Evolutionary conservation across 2,797 vertebrate species (phyloP).

Genomic region (Gymnoscopelus braueri): DNA sequence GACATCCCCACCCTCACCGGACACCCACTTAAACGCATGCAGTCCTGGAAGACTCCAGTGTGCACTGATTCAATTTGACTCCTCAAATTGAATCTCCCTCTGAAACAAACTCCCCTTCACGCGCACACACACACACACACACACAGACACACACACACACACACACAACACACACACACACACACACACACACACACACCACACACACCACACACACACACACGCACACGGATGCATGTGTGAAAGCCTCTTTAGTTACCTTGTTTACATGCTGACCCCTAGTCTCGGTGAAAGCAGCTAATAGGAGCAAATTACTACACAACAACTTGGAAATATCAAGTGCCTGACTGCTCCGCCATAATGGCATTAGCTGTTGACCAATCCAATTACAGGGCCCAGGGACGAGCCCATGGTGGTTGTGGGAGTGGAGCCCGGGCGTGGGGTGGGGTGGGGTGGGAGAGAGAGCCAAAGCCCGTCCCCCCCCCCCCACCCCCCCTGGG

Average conservation of each 20-base stretch:
- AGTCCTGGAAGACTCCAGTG: slow-evolving; percentile 62
- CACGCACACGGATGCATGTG: not conserved
- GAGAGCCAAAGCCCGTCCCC: slow-evolving; percentile 17
- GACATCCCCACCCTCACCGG: slow-evolving; percentile 34
- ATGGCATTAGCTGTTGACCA: slow-evolving; percentile 90
- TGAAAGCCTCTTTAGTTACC: slow-evolving; percentile 41
- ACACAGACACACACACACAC: slow-evolving; percentile 9
- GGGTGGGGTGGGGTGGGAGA: slow-evolving; percentile 49
- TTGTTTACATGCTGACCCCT: slow-evolving; percentile 83
- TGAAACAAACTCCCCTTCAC: slow-evolving; percentile 76
- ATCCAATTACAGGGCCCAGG: slow-evolving; percentile 83
- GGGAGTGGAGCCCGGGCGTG: too few relatives aligned
- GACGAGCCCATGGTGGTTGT: slow-evolving; percentile 40
- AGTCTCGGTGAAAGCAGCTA: slow-evolving; percentile 87
- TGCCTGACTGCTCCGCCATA: slow-evolving; percentile 84
- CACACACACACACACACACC: slow-evolving; percentile 4
- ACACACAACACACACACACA: slow-evolving; percentile 6
- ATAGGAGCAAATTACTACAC: slow-evolving; percentile 89
- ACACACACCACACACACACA: slow-evolving; percentile 10
- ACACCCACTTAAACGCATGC: slow-evolving; percentile 59
- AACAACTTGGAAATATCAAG: slow-evolving; percentile 90
- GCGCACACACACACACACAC: slow-evolving; percentile 35
- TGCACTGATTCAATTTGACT: slow-evolving; percentile 76
- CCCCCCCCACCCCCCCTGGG: slow-evolving; percentile 49
- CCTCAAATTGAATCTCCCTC: slow-evolving; percentile 73